phyloP scores from a whole-genome alignment of 2,113 vertebrate species.

The Sinocyclocheilus anophthalmus region DNA sequence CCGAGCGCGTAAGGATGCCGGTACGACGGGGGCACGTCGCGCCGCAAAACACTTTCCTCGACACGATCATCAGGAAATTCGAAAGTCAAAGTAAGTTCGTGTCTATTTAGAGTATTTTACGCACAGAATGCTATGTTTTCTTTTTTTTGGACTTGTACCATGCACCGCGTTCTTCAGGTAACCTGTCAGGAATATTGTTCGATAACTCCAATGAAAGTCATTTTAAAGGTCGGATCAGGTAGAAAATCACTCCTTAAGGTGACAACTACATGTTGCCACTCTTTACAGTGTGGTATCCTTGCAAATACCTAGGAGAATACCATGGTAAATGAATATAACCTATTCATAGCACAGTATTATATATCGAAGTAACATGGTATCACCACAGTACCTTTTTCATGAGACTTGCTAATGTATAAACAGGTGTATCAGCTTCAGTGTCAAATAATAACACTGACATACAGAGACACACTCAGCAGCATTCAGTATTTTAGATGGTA shows the following conservation, averaged over 20 bases:
- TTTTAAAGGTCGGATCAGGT: not conserved
- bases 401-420: not conserved
- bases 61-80: conserved; percentile 92
- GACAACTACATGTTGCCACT: not conserved
- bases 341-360: too few species aligned
- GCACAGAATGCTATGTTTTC: too few species aligned
- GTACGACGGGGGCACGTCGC: conserved; percentile 89
- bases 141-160: not conserved
- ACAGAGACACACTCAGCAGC: too few species aligned
- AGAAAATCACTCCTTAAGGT: not conserved
- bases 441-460: not conserved
- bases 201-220: not conserved
- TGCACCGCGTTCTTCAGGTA: not conserved
- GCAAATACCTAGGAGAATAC: not conserved
- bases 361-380: too few species aligned
- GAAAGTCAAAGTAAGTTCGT: conserved; percentile 84
- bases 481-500: too few species aligned
- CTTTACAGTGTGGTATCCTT: not conserved
- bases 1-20: conserved; percentile 70
- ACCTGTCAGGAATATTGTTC: not conserved
- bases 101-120: not conserved
- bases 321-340: too few species aligned
- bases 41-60: conserved; percentile 90
- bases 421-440: not conserved
- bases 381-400: not conserved